Conservation (phyloP, 2,113 vertebrate genomes). For the Erpornis zantholeuca region DNA sequence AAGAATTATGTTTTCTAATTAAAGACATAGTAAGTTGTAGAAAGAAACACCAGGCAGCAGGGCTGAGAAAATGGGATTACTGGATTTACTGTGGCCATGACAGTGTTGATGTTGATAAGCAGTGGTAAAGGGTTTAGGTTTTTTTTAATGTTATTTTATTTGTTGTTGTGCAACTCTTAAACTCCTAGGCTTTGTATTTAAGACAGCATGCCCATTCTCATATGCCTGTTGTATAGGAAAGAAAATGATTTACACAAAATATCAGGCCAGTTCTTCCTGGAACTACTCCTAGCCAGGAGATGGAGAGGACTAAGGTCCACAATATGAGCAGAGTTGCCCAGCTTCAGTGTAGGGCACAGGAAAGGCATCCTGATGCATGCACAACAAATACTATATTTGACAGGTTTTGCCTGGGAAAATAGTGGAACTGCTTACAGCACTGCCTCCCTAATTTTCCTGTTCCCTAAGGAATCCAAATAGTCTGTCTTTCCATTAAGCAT, state of each 20-base stretch:
- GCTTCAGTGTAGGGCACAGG: neutral
- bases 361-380: neutral
- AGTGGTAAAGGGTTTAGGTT: neutral
- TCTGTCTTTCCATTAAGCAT: neutral
- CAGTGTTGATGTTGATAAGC: neutral
- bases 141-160: neutral
- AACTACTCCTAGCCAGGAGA: neutral
- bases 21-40: neutral
- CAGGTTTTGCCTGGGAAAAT: neutral
- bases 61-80: neutral
- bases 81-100: neutral
- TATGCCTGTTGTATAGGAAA: neutral
- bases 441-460: neutral
- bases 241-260: neutral
- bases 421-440: neutral
- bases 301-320: neutral
- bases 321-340: neutral
- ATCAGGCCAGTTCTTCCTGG: neutral
- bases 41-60: neutral
- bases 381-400: neutral
- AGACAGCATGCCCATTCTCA: neutral
- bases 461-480: neutral
- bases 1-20: slow-evolving; percentile 20
- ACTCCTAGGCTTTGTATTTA: neutral
- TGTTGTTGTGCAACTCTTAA: neutral